phyloP scores from a whole-genome alignment of 2,113 vertebrate species.

The Plecotus auritus region DNA sequence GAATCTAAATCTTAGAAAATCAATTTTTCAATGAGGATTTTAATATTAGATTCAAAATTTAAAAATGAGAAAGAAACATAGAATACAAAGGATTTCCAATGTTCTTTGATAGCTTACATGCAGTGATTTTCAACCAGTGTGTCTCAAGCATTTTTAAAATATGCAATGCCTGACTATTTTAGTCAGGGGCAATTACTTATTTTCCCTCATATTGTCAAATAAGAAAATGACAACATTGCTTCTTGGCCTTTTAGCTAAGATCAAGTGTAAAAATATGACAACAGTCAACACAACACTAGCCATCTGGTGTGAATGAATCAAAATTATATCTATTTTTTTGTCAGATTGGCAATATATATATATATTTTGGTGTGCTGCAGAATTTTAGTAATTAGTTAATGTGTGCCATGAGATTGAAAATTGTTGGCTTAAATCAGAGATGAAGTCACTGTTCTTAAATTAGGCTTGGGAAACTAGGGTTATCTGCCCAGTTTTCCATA shows the following conservation, averaged over 20 bases:
- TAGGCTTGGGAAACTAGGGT: neutral
- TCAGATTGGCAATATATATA: neutral
- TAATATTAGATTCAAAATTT: neutral
- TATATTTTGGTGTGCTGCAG: neutral
- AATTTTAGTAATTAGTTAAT: neutral
- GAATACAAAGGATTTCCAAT: neutral
- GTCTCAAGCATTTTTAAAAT: neutral
- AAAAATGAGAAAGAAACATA: neutral
- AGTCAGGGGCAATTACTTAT: neutral
- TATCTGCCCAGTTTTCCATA: neutral
- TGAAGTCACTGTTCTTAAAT: neutral
- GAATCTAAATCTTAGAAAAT: neutral
- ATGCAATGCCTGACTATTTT: neutral
- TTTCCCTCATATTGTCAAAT: neutral
- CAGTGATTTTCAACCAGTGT: neutral
- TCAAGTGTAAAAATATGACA: neutral
- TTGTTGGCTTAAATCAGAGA: neutral
- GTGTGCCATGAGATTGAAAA: neutral
- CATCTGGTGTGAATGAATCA: neutral
- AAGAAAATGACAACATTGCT: neutral
- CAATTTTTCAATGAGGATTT: neutral
- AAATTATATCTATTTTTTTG: neutral
- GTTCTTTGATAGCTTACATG: neutral
- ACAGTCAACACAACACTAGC: neutral
- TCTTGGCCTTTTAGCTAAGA: no score